phyloP scores from a whole-genome alignment of 2,113 vertebrate species.

The Calcarius ornatus region DNA sequence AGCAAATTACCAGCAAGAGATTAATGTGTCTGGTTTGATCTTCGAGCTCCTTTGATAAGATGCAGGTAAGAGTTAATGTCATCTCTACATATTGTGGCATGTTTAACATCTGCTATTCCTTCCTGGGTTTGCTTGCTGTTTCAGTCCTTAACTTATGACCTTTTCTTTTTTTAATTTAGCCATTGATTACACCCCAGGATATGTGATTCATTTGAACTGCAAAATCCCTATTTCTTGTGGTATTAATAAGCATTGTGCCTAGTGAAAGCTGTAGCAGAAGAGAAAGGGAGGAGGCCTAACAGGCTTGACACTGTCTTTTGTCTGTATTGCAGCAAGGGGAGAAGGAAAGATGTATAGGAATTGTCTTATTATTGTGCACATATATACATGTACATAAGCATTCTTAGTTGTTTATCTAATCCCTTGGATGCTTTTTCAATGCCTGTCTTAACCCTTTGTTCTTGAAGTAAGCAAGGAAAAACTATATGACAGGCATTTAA shows the following conservation, averaged over 20 bases:
- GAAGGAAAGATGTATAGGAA: background rate
- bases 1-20: slow-evolving; percentile 5
- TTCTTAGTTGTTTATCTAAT: slow-evolving; percentile 31
- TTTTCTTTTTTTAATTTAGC: background rate
- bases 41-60: background rate
- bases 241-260: background rate
- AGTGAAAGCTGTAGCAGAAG: background rate
- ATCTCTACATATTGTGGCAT: background rate
- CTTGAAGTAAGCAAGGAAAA: slow-evolving; percentile 37
- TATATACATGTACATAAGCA: background rate
- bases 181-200: background rate
- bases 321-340: background rate
- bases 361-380: background rate
- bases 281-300: background rate
- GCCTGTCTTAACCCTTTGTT: slow-evolving; percentile 13
- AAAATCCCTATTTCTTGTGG: slow-evolving; percentile 4
- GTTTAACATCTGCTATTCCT: background rate
- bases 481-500: background rate
- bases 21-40: background rate
- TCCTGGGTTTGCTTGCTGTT: background rate
- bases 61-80: background rate
- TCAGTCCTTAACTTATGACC: slow-evolving; percentile 3
- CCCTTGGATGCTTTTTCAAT: background rate
- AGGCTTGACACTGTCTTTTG: background rate
- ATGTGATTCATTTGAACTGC: background rate